Percentiles rank a stretch among this genome's conserved stretches.
These are phyloP conservation scores for Philhelius pedissequus DNA, from an alignment of 2,888 invertebrate genomes.

Conservation along the genomic window DNA sequence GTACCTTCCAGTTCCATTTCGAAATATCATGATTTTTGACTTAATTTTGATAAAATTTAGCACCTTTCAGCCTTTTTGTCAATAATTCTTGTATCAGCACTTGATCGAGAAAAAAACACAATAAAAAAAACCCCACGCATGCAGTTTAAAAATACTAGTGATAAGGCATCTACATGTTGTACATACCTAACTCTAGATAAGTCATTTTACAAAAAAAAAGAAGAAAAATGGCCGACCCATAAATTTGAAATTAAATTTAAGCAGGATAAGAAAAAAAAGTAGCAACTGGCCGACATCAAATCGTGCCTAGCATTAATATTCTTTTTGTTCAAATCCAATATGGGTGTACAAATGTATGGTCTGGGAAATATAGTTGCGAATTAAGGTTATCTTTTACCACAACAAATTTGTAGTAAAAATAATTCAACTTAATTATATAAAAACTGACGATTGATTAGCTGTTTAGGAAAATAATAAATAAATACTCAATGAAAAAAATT, in stretches of 20 bases:
- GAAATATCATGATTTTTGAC: too few species aligned
- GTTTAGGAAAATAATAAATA: too few species aligned
- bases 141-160: not conserved
- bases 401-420: too few species aligned
- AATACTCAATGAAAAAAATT: too few species aligned
- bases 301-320: not conserved
- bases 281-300: not conserved
- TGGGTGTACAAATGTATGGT: not conserved
- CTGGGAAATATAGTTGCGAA: not conserved
- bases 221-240: conserved; percentile 16
- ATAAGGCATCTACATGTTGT: conserved; percentile 4
- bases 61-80: too few species aligned
- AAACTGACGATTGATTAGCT: too few species aligned
- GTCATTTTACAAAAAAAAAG: not conserved
- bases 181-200: too few species aligned
- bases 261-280: conserved; percentile 8
- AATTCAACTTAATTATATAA: too few species aligned
- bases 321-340: not conserved
- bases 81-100: too few species aligned
- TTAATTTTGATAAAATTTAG: too few species aligned
- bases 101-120: not conserved
- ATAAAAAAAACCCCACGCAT: not conserved
- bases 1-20: too few species aligned
- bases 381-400: too few species aligned
- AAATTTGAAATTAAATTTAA: not conserved